phyloP scores from a whole-genome alignment of 2,797 vertebrate species.

The Arrhamphus sclerolepis region DNA sequence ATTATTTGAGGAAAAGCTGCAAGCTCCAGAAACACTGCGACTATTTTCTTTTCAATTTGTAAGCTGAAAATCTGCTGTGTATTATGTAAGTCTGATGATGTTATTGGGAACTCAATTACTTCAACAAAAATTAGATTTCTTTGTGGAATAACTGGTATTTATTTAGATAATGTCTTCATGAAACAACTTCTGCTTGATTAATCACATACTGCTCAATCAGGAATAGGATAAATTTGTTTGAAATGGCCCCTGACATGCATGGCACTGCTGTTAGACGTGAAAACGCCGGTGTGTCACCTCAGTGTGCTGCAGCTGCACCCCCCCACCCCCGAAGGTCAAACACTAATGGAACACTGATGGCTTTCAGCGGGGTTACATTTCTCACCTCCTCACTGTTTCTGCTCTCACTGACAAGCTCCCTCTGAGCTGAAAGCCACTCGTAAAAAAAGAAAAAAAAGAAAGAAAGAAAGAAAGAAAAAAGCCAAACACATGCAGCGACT shows the following conservation, averaged over 20 bases:
- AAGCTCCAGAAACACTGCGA: too few relatives aligned
- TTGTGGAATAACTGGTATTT: too few relatives aligned
- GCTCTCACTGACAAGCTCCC: conserved; percentile 23
- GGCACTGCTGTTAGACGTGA: conserved; percentile 1
- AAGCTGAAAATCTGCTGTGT: too few relatives aligned
- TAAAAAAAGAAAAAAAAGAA: conserved; percentile 33
- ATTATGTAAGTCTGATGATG: too few relatives aligned
- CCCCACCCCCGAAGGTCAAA: conserved; percentile 17
- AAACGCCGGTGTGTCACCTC: conserved; percentile 35
- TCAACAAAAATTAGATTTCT: too few relatives aligned
- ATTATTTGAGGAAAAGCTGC: too few relatives aligned
- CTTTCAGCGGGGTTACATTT: conserved; percentile 54
- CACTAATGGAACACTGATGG: conserved; percentile 60
- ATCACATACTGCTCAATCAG: conserved; percentile 9
- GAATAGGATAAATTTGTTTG: conserved; percentile 23
- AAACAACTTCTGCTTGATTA: conserved; percentile 15
- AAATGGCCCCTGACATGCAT: conserved; percentile 8
- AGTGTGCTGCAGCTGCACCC: conserved; percentile 1
- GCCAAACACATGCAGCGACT: conserved; percentile 2
- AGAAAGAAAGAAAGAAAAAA: too few relatives aligned
- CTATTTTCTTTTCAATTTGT: too few relatives aligned
- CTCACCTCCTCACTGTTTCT: conserved; percentile 47
- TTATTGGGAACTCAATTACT: too few relatives aligned
- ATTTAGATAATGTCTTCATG: too few relatives aligned
- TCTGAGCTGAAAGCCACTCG: conserved; percentile 41